Conservation (phyloP, 2,888 invertebrate species). For the Mythimna lalbum region DNA sequence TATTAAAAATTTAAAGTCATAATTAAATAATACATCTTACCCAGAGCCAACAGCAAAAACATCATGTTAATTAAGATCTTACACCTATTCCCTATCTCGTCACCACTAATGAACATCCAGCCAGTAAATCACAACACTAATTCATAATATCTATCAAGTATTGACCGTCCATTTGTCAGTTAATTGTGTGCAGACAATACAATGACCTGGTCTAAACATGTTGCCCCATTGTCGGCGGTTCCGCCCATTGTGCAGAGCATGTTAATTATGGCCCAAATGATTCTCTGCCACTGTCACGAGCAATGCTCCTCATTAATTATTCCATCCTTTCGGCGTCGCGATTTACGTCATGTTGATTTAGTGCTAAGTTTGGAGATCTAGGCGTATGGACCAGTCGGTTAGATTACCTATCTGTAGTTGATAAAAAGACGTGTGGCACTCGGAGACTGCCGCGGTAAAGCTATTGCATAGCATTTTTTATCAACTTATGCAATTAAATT, state of each 20-base stretch:
- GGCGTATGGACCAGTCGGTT: not conserved
- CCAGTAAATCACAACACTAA: slow-evolving; percentile 49
- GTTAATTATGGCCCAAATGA: slow-evolving; percentile 81
- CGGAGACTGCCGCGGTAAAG: too few species aligned
- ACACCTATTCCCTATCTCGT: not conserved
- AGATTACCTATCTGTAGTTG: not conserved
- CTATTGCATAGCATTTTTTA: too few species aligned
- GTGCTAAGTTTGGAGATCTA: slow-evolving; percentile 29
- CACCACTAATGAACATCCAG: not conserved
- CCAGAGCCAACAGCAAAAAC: not conserved
- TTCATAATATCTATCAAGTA: slow-evolving; percentile 57
- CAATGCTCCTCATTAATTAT: slow-evolving; percentile 77
- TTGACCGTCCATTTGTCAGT: slow-evolving; percentile 70
- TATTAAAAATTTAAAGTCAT: too few species aligned
- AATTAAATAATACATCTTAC: too few species aligned
- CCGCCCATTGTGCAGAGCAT: slow-evolving; percentile 70
- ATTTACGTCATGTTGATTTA: slow-evolving; percentile 69
- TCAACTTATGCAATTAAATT: too few species aligned
- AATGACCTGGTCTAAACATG: slow-evolving; percentile 70
- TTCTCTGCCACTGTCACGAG: slow-evolving; percentile 75
- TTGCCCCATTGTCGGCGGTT: slow-evolving; percentile 68
- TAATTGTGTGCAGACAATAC: slow-evolving; percentile 72
- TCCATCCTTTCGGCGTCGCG: slow-evolving; percentile 68
- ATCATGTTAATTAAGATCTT: not conserved
- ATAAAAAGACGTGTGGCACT: too few species aligned